Percentiles rank a stretch among this genome's conserved stretches.
Conservation (phyloP, 2,113 vertebrate species). For the Pundamilia nyererei region DNA sequence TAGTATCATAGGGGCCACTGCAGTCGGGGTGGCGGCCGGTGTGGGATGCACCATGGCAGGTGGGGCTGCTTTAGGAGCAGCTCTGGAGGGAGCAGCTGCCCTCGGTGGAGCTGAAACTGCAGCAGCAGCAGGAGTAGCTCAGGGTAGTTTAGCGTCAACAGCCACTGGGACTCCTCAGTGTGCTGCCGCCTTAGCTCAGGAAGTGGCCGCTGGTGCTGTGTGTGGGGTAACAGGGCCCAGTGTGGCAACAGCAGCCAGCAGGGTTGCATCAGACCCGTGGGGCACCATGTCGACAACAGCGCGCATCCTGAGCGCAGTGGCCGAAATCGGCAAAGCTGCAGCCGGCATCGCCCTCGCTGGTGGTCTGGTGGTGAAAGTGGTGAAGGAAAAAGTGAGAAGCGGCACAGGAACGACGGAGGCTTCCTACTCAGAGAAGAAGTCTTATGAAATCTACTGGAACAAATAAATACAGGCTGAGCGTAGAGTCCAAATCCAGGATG, state of each 20-base stretch:
- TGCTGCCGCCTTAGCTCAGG: slow-evolving; percentile 17
- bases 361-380: slow-evolving; percentile 65
- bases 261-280: not conserved
- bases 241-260: not conserved
- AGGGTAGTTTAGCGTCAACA: not conserved
- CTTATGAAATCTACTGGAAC: slow-evolving; percentile 71
- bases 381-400: slow-evolving; percentile 59
- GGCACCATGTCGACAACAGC: not conserved
- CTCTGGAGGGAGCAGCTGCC: slow-evolving; percentile 42
- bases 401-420: not conserved
- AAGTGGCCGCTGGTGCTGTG: not conserved
- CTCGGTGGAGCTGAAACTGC: slow-evolving; percentile 24
- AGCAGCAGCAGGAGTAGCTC: not conserved
- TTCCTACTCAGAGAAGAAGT: slow-evolving; percentile 49
- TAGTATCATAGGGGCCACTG: slow-evolving; percentile 44
- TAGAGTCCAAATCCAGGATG: not conserved
- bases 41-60: slow-evolving; percentile 59
- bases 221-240: not conserved
- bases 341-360: slow-evolving; percentile 50
- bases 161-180: slow-evolving; percentile 4
- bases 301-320: slow-evolving; percentile 39
- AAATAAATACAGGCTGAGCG: slow-evolving; percentile 37
- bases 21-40: slow-evolving; percentile 58
- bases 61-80: slow-evolving; percentile 50
- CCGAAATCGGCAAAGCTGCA: slow-evolving; percentile 62